Evolutionary conservation across 2,113 vertebrate genomes (phyloP).

Genomic region (Calonectris borealis): DNA sequence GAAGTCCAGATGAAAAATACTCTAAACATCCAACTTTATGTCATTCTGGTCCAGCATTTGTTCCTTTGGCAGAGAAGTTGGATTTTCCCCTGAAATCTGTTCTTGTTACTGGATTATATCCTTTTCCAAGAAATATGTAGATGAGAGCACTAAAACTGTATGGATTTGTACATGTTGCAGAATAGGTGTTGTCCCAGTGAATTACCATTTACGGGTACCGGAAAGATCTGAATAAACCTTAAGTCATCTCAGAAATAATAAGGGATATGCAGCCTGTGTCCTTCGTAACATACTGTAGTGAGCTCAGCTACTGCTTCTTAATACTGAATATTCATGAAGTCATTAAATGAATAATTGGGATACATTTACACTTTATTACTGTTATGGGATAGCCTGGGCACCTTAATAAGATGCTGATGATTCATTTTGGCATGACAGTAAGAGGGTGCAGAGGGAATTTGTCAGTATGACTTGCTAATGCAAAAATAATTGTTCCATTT

Average conservation of each 20-base stretch:
- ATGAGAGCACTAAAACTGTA: neutral
- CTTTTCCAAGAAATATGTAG: neutral
- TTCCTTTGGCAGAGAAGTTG: neutral
- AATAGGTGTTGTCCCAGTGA: neutral
- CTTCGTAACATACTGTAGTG: constrained; percentile 3
- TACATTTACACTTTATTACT: constrained; percentile 61
- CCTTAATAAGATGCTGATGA: constrained; percentile 64
- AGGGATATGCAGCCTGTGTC: neutral
- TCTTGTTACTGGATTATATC: neutral
- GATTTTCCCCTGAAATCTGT: neutral
- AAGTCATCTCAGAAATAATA: neutral
- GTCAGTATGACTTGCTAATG: constrained; percentile 60
- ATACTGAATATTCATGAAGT: constrained; percentile 59
- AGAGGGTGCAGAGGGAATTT: constrained; percentile 52
- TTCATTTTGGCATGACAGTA: constrained; percentile 60
- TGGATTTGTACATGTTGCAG: neutral
- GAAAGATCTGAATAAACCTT: neutral
- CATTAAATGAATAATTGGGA: constrained; percentile 66
- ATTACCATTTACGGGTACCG: neutral
- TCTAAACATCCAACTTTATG: neutral
- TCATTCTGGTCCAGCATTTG: neutral
- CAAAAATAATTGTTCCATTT: constrained; percentile 69
- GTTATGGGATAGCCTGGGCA: constrained; percentile 53
- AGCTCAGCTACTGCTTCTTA: constrained; percentile 9
- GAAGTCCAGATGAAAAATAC: neutral